Evolutionary conservation across 1,140 invertebrate species (phyloP).

Genomic region (Delia radicum): DNA sequence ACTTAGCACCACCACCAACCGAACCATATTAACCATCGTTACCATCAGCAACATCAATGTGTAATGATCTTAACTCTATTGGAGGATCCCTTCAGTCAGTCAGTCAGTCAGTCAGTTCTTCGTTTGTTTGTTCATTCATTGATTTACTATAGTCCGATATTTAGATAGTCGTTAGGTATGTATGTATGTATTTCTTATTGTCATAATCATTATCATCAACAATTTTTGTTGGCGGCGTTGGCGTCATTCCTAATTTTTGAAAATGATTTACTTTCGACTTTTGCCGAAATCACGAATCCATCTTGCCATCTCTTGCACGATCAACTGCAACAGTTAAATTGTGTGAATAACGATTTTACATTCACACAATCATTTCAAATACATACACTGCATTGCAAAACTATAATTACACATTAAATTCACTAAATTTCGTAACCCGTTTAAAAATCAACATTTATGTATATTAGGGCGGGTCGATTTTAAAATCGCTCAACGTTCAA

Average conservation of each 20-base stretch:
- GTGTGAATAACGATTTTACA: too few relatives aligned
- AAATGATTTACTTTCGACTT: slow-evolving; percentile 23
- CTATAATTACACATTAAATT: too few relatives aligned
- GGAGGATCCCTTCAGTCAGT: too few relatives aligned
- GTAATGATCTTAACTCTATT: not conserved
- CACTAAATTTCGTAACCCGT: too few relatives aligned
- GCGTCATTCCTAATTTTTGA: slow-evolving; percentile 16
- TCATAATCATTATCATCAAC: slow-evolving; percentile 13
- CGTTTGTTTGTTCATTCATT: not conserved
- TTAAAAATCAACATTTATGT: too few relatives aligned
- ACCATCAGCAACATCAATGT: not conserved
- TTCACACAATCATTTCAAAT: too few relatives aligned
- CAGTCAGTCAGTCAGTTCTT: too few relatives aligned
- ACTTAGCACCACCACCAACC: not conserved
- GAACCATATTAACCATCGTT: not conserved
- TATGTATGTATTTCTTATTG: not conserved
- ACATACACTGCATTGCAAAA: too few relatives aligned
- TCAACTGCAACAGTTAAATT: not conserved
- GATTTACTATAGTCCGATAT: slow-evolving; percentile 17
- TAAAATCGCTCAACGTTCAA: too few relatives aligned
- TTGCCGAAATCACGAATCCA: slow-evolving; percentile 17
- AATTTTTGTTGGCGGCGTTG: not conserved
- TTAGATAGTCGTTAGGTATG: not conserved
- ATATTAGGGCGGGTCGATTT: too few relatives aligned
- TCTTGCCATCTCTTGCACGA: slow-evolving; percentile 13